A percentile compares a stretch with the other conserved stretches of the same genome.
phyloP scores from a whole-genome alignment of 2,888 invertebrate species.

The Nomada fabriciana region DNA sequence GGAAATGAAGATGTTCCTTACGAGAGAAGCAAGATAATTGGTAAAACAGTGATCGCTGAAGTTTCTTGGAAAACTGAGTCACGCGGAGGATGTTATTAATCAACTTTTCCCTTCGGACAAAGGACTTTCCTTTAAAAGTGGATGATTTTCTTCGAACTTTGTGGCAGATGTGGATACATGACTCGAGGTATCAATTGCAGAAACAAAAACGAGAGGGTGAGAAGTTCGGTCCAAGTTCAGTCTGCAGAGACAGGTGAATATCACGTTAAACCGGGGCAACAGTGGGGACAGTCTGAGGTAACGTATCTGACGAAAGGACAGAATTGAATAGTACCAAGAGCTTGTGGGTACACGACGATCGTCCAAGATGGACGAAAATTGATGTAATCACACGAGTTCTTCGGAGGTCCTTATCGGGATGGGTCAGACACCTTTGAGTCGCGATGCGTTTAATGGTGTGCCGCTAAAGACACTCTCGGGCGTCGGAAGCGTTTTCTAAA shows the following conservation, averaged over 20 bases:
- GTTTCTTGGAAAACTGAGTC: constrained; percentile 47
- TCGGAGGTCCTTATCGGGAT: neutral
- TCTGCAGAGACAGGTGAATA: neutral
- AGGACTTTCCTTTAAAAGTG: constrained; percentile 4
- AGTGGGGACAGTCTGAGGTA: neutral
- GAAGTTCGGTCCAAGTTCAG: neutral
- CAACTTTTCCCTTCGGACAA: constrained; percentile 29
- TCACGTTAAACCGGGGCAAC: neutral
- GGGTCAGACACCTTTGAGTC: constrained; percentile 65
- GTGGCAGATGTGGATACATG: constrained; percentile 1
- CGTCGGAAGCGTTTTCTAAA: constrained; percentile 66
- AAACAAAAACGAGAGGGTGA: neutral
- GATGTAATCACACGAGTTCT: constrained; percentile 67
- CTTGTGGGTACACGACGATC: neutral
- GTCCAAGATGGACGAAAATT: constrained; percentile 44
- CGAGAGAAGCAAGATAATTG: constrained; percentile 16
- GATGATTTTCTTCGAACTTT: constrained; percentile 22
- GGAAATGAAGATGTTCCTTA: constrained; percentile 68
- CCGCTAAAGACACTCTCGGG: constrained; percentile 48
- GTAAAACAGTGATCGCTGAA: constrained; percentile 23
- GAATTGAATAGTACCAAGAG: neutral
- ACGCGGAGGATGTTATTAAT: constrained; percentile 49
- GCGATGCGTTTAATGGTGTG: constrained; percentile 57
- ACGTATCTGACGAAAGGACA: neutral
- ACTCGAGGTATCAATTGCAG: neutral